phyloP scores from a whole-genome alignment of 2,888 invertebrate genomes.

The Apantesis nais region DNA sequence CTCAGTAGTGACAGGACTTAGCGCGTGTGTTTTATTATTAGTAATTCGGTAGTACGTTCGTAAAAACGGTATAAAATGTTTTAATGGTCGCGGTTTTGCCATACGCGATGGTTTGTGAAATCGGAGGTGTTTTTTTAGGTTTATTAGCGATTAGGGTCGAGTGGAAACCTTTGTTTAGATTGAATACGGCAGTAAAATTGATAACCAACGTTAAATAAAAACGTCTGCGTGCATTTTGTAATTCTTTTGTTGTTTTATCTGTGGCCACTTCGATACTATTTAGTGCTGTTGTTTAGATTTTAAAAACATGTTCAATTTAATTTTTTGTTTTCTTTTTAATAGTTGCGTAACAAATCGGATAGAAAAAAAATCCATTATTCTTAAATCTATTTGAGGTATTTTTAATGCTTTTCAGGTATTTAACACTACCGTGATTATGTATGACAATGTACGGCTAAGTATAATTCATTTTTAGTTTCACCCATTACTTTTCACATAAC shows the following conservation, averaged over 20 bases:
- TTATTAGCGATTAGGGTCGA: constrained; percentile 76
- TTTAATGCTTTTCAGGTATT: constrained; percentile 37
- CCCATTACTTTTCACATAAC: too few relatives aligned
- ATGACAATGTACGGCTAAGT: constrained; percentile 26
- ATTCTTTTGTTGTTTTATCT: constrained; percentile 41
- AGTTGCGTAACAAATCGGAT: background rate
- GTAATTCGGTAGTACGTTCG: constrained; percentile 74
- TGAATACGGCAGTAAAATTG: constrained; percentile 70
- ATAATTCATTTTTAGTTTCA: constrained; percentile 14
- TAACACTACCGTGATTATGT: constrained; percentile 15
- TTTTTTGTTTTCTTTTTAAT: background rate
- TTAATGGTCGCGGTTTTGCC: constrained; percentile 79
- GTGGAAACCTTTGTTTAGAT: constrained; percentile 79
- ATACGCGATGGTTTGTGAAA: constrained; percentile 78
- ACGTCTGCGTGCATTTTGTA: constrained; percentile 45
- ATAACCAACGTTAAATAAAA: constrained; percentile 52
- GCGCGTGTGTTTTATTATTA: constrained; percentile 78
- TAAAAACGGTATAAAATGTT: constrained; percentile 70
- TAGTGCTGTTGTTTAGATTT: background rate
- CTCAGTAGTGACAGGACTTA: constrained; percentile 68
- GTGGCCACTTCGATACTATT: constrained; percentile 13
- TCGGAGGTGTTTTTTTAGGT: constrained; percentile 78
- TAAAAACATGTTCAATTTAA: background rate
- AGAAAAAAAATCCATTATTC: too few relatives aligned
- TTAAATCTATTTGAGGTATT: background rate